Evolutionary conservation across 2,797 vertebrate genomes (phyloP).

Genomic region (Mastacembelus armatus): DNA sequence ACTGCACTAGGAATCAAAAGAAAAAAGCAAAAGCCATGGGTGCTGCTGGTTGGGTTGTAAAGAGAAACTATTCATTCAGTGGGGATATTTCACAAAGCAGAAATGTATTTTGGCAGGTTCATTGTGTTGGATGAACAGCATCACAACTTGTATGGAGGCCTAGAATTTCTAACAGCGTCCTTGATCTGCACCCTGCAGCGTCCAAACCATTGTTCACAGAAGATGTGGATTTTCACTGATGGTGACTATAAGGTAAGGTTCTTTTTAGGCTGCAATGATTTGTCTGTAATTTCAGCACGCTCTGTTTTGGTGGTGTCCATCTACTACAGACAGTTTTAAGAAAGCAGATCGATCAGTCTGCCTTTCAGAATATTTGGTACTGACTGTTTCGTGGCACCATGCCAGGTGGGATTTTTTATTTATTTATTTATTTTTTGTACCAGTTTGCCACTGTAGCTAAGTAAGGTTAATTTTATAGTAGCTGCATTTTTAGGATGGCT

Average conservation of each 20-base stretch:
- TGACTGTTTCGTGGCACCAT: conserved; percentile 23
- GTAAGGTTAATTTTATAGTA: conserved; percentile 30
- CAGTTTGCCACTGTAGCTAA: conserved; percentile 23
- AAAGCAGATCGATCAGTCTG: conserved; percentile 52
- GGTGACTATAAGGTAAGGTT: conserved; percentile 27
- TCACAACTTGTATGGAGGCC: conserved; percentile 18
- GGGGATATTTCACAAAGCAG: conserved; percentile 26
- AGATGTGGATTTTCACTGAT: conserved; percentile 33
- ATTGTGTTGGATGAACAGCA: conserved; percentile 27
- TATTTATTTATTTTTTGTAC: neutral
- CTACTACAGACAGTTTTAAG: conserved; percentile 17
- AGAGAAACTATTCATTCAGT: conserved; percentile 10
- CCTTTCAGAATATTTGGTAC: conserved; percentile 50
- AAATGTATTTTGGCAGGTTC: conserved; percentile 45
- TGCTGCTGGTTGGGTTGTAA: conserved; percentile 28
- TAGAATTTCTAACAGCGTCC: conserved; percentile 32
- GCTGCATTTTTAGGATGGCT: conserved; percentile 14
- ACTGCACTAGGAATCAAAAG: conserved; percentile 13
- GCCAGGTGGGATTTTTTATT: conserved; percentile 30
- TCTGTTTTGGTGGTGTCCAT: conserved; percentile 36
- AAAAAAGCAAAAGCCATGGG: neutral
- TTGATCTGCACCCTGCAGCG: conserved; percentile 46
- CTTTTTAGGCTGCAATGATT: conserved; percentile 26
- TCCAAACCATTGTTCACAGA: conserved; percentile 28
- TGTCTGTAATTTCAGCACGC: conserved; percentile 20